Evolutionary conservation across 53 echinoderm and acorn worm species (phyloP), one percentile per base, ranked within the genome.

Genomic region (Pentamera pediparva): DNA sequence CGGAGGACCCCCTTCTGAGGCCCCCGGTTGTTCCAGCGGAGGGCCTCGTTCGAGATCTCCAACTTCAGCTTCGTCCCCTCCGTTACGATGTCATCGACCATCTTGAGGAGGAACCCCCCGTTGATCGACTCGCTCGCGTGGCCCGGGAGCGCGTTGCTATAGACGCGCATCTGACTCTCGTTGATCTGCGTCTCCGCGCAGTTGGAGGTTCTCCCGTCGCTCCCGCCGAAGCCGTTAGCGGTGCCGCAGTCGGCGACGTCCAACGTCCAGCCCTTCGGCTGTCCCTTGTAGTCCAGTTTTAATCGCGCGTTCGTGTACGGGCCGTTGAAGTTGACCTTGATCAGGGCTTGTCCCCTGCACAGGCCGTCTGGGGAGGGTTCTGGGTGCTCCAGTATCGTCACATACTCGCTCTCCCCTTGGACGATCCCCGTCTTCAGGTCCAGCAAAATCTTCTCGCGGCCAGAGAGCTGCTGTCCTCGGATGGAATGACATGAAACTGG

Each of bases 191-290:
- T 84, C 40, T 98, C 98, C 40, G 98, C 98, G 76, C 92, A 92
- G 64, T 90, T 90, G 5, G 88, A 77, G 35, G 78, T 86, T 12
- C 25, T 28, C 21, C 82, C 89, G 15, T 83, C 86, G 64, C 83
- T 86, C 2, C 98, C 98, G 17, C 98, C 98, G 70, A 89, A 92
- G 20, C 98, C 98, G 64, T 98, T 84, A 6, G 89, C 98, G 19
- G 85, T 83, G 30, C 83, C 45, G 11, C 92, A 98, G 71, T 98
- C 92, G 0, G 98, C 92, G 30, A 92, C 78, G 40, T 98, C 98
- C 21, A 98, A 35, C 1, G 98, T 98, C 98, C 98, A 98, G 35
- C 80, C 86, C 13, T 80, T 40, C 6, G 98, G 98, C 30, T 67
- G 69, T 39, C 83, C 90, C 9, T 52, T 76, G 72, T 92, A 98